Evolutionary conservation across 2,888 invertebrate species (phyloP), one percentile per base, ranked within the genome.

Genomic region (Salticus scenicus): DNA sequence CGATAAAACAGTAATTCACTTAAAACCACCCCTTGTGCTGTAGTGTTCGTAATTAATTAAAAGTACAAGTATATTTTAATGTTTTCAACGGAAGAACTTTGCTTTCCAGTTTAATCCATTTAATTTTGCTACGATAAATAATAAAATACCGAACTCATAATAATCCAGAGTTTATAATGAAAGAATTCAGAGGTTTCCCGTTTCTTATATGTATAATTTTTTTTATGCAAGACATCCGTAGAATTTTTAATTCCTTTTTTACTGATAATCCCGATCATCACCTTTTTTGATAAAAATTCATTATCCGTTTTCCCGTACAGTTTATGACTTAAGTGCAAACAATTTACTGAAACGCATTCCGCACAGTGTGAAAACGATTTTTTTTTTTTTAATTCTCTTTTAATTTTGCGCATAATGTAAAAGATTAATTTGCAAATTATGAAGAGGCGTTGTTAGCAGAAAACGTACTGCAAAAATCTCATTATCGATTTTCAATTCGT

Each of bases 401-500:
- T 41, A 64, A 70, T 71, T 66, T 83, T 71, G 27, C 57, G 71
- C 71, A 72, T 72, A 28, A 76, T 47, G 76, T 67, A 66, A 77
- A 73, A 84, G 77, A 84, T 84, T 84, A 84, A 84, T 84, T 84
- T 70, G 70, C 82, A 71, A 82, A 82, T 82, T 82, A 74, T 75
- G 64, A 75, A 82, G 69, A 64, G 57, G 66, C 66, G 67, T 47
- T 80, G 47, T 42, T 70, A 70, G 66, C 7, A 28, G 24, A 69
- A 74, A 80, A 71, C 30, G 67, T 47, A 51, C 27, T 63, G 64
- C 47, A 8, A 14, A 17, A 84, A 84, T 84, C 67, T 67, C 67
- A 42, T 77, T 78, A 77, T 73, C 72, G 77, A 77, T 83, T 83
- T 64, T 76, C 66, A 83, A 76, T 83, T 83, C 66, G 33, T 33